Base-by-base conservation (phyloP, 2,113 vertebrate genomes). In the Choloepus hoffmanni region DNA sequence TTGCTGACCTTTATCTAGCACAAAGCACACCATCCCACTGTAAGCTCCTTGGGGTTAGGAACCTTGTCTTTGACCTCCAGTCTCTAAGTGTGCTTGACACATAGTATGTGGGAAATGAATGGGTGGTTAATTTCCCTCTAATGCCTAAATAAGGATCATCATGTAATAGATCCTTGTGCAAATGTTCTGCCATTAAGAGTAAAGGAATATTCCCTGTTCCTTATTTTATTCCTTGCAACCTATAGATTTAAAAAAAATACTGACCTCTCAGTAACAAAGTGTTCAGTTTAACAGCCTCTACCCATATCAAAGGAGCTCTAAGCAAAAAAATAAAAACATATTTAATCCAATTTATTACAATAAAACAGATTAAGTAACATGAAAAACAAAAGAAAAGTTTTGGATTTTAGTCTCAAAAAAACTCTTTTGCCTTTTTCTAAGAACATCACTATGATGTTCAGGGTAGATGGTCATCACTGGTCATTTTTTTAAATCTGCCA, bases 341-440 rank as follows among this genome's bases (percentile, higher is more conserved):
- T 15, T 36, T 43, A 12, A 48, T 43, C 55, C 90, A 78, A 73
- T 40, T 68, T 70, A 94, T 58, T 55, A 36, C 45, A 65, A 90
- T 81, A 90, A 85, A 68, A 90, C 21, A 21, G 24, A 67, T 83
- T 63, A 19, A 55, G 3, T 68, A 85, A 81, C 23, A 81, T n/a
- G 28, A 83, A 92, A 96, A 67, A 84, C 21, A 60, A 96, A 87
- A 94, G 36, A 67, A 88, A 92, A 77, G 28, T 50, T 84, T 92
- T 65, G 73, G n/a, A 40, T 74, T 92, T 87, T 40, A 43, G 53
- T 65, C 63, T 63, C 50, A 78, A 74, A 90, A 40, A 33, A 24
- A 23, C 45, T 58, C 36, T 48, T 4, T 79, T 74, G 84, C 68
- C 33, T 79, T 94, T 78, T 62, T 92, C 74, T 86, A 12, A 50